A percentile compares a stretch with the other conserved stretches of the same genome.
Conservation (phyloP, 2,113 vertebrate genomes). For the Pipa parva region DNA sequence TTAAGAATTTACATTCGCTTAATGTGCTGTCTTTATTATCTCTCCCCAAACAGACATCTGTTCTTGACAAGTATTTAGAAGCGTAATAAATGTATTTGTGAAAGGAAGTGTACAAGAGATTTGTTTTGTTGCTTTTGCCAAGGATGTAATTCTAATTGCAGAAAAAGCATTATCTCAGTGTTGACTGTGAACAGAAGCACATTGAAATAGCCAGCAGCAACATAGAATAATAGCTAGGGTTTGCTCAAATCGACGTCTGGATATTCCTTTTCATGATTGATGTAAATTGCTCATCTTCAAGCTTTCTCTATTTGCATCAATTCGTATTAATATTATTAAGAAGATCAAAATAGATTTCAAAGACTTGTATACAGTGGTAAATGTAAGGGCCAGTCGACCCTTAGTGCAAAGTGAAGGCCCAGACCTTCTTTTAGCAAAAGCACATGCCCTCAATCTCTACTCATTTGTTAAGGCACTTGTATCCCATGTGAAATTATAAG, state of each 20-base stretch:
- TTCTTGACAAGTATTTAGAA: not conserved
- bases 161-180: not conserved
- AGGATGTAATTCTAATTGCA: not conserved
- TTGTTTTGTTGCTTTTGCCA: not conserved
- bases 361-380: too few relatives aligned
- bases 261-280: too few relatives aligned
- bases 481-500: too few relatives aligned
- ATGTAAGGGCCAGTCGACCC: too few relatives aligned
- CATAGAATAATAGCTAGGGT: not conserved
- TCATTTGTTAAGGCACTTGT: too few relatives aligned
- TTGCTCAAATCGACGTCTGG: not conserved
- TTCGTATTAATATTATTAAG: too few relatives aligned
- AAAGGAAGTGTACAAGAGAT: not conserved
- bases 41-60: conserved; percentile 5
- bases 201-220: not conserved
- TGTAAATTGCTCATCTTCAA: too few relatives aligned
- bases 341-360: too few relatives aligned
- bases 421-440: too few relatives aligned
- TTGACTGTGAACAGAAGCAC: not conserved
- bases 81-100: conserved; percentile 7
- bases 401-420: too few relatives aligned
- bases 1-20: not conserved
- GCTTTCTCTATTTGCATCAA: too few relatives aligned
- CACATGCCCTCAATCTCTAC: too few relatives aligned
- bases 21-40: conserved; percentile 7